These are phyloP conservation scores for Megalonaias nervosa DNA, from an alignment of 1,140 invertebrate genomes.

Conservation along the genomic window DNA sequence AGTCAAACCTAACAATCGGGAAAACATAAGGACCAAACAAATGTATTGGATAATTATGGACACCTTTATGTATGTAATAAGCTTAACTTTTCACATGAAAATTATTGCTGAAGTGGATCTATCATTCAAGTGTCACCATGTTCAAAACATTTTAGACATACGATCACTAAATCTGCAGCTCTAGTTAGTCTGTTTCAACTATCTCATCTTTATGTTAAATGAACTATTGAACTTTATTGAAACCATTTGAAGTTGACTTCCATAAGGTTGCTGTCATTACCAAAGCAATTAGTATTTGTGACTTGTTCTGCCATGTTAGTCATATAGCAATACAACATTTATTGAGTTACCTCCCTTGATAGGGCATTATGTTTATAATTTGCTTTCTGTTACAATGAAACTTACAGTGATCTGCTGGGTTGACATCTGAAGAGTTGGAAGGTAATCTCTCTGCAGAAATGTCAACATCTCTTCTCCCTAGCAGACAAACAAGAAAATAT, in stretches of 20 bases:
- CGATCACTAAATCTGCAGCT: no score
- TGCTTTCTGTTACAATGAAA: constrained; percentile 38
- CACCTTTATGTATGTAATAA: no score
- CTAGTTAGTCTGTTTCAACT: no score
- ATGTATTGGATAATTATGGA: no score
- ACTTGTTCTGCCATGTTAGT: not conserved
- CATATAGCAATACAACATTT: not conserved
- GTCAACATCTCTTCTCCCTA: constrained; percentile 73
- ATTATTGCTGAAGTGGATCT: no score
- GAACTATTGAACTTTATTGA: not conserved
- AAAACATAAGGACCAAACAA: no score
- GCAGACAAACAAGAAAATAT: constrained; percentile 21
- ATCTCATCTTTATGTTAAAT: no score
- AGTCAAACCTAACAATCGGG: no score
- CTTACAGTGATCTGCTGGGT: constrained; percentile 53
- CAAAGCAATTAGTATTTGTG: not conserved
- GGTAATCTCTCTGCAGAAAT: constrained; percentile 71
- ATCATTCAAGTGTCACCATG: no score
- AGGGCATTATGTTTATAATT: not conserved
- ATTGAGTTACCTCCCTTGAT: not conserved
- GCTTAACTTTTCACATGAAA: no score
- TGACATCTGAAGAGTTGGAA: constrained; percentile 71
- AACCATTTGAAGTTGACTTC: not conserved
- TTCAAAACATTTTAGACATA: no score
- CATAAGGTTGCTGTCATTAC: not conserved